These are phyloP conservation scores for Erebia palarica DNA, from an alignment of 2,888 invertebrate genomes.

Conservation along the genomic window DNA sequence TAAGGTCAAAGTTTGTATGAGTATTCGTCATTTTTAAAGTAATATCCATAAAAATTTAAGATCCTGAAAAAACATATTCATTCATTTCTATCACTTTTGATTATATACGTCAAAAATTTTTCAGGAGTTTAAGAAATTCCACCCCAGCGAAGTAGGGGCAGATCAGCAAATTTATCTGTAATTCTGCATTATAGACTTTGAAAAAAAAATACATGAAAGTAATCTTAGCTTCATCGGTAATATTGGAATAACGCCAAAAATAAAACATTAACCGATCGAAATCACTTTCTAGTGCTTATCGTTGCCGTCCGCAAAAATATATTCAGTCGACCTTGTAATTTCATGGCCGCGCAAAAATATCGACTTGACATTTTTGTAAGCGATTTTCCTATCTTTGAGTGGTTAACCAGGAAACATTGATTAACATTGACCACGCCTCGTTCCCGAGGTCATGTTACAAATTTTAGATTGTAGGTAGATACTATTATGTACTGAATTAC, in stretches of 20 bases:
- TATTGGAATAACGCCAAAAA: slow-evolving; percentile 67
- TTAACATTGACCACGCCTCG: slow-evolving; percentile 68
- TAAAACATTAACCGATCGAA: slow-evolving; percentile 61
- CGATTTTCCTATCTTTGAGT: slow-evolving; percentile 76
- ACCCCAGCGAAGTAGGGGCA: too few relatives aligned
- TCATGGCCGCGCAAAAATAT: slow-evolving; percentile 80
- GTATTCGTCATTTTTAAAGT: too few relatives aligned
- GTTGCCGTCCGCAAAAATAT: slow-evolving; percentile 66
- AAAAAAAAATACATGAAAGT: neutral
- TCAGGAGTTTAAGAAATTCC: too few relatives aligned
- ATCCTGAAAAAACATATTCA: too few relatives aligned
- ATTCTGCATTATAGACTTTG: too few relatives aligned
- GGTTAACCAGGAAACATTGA: slow-evolving; percentile 75
- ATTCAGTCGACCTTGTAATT: slow-evolving; percentile 70
- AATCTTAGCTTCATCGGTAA: slow-evolving; percentile 44
- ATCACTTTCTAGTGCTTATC: slow-evolving; percentile 77
- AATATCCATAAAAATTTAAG: too few relatives aligned
- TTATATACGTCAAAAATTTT: too few relatives aligned
- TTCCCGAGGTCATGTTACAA: slow-evolving; percentile 41
- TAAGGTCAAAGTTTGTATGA: too few relatives aligned
- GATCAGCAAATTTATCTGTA: too few relatives aligned
- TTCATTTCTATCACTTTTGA: too few relatives aligned
- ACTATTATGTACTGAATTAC: neutral
- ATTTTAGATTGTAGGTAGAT: slow-evolving; percentile 31
- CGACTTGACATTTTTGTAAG: slow-evolving; percentile 78